Base-by-base conservation (phyloP, 2,113 vertebrate species). In the Macquaria australasica region DNA sequence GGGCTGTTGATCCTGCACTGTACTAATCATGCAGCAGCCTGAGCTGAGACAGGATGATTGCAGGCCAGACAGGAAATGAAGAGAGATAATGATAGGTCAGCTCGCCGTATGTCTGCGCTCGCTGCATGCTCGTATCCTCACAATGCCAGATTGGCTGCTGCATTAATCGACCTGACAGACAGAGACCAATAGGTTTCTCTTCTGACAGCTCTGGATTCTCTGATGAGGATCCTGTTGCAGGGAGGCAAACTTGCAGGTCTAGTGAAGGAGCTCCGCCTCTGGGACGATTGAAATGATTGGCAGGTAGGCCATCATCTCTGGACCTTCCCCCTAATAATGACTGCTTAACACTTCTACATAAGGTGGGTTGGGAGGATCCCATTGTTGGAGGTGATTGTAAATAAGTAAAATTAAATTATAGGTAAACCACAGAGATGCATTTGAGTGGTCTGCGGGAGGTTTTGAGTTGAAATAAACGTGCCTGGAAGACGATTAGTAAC, bases 21-120 rank as follows among this genome's bases (percentile, higher is more conserved):
- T 84, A 87, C 87, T 88, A 94, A 94, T 93, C 91, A 93, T 70
- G 87, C 90, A 85, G 86, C 84, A 84, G 87, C 67, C 82, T 15
- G 85, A 66, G 76, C 82, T 50, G 87, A 94, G 91, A 91, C 92
- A 77, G 84, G 88, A 89, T 93, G 95, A 95, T 94, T 94, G 93
- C 93, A 90, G 85, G 84, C 82, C 88, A 92, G 89, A 94, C 92
- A 90, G 92, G 91, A 94, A 94, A 92, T 93, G 93, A 92, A 95
- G 89, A 92, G 87, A 90, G 90, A 93, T 95, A 94, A 95, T 94
- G 87, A 92, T 31, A 90, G 93, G 92, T 87, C 88, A 82, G 88
- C 86, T 56, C 63, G 80, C 87, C 88, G 82, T 89, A 81, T 90
- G 91, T 82, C 91, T 86, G 86, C 60, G 21, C 81, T 89, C 67